Base-by-base conservation (phyloP, 2,797 vertebrate genomes). In the Esox masquinongy region DNA sequence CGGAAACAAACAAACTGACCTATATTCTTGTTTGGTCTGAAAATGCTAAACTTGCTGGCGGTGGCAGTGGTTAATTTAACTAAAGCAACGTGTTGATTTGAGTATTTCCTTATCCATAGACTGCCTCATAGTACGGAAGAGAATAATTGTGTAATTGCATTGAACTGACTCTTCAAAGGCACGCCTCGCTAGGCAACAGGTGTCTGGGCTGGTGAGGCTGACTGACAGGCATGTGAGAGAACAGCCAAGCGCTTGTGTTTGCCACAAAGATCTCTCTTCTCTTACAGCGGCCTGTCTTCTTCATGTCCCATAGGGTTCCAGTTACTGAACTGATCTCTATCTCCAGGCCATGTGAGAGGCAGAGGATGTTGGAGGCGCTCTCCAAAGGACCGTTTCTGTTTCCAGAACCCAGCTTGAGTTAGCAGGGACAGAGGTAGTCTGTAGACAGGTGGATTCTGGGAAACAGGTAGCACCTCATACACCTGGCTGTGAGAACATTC, bases 251-350 rank as follows among this genome's bases (percentile, higher is more conserved):
- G 90, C 89, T 92, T 94, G 92, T 92, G 92, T 94, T 92, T 76
- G 49, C 89, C 90, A 92, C 90, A 93, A 91, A 94, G 89, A 90
- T 93, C 90, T 93, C 88, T 92, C 92, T 93, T 95, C 89, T 94
- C 92, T 88, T 92, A 93, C 90, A 87, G 84, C 85, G 79, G 81
- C 85, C 88, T 88, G 78, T 80, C 88, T 87, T 79, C 79, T 87
- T 85, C 90, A 34, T 29, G 43, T 51, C 91, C 93, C 93, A 90
- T 85, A 89, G 85, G 82, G 82, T 90, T 94, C 89, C 68, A 85
- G 92, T 93, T 94, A 90, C 86, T 90, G 85, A 89, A 88, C 84
- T 76, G 75, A 87, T 88, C 80, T 90, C 85, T 80, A 79, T 85
- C 43, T 47, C 12, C 12, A 47, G 43, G 43, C 43, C 43, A 74